These are phyloP conservation scores for Drosophila kuntzei DNA, from an alignment of 2,888 invertebrate genomes.

Conservation along the genomic window DNA sequence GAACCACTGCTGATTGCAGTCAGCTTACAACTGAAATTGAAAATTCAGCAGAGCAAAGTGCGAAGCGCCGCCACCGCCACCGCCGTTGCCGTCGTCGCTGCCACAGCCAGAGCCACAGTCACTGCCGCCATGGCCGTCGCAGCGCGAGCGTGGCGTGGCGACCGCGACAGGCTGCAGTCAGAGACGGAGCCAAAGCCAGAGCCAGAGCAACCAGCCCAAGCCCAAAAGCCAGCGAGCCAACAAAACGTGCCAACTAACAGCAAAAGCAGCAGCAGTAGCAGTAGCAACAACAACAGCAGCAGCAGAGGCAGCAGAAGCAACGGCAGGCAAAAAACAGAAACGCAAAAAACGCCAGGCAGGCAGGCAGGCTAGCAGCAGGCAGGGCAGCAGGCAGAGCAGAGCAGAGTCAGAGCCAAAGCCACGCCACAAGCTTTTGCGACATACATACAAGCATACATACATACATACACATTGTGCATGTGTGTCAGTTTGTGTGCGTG, in stretches of 20 bases:
- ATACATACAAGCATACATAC: slow-evolving; percentile 19
- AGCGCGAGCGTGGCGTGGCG: slow-evolving; percentile 55
- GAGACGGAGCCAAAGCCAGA: slow-evolving; percentile 37
- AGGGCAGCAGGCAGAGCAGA: slow-evolving; percentile 55
- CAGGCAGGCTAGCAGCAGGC: slow-evolving; percentile 30
- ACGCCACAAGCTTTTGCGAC: slow-evolving; percentile 77
- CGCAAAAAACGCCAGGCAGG: slow-evolving; percentile 75
- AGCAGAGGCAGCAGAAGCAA: slow-evolving; percentile 46
- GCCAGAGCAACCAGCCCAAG: slow-evolving; percentile 58
- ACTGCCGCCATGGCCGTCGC: slow-evolving; percentile 48
- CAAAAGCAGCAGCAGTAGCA: slow-evolving; percentile 57
- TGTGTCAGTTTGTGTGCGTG: slow-evolving; percentile 35
- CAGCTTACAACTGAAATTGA: slow-evolving; percentile 85
- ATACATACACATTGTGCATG: slow-evolving; percentile 28
- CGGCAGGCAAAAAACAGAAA: slow-evolving; percentile 72
- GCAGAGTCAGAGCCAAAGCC: slow-evolving; percentile 67
- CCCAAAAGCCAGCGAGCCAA: slow-evolving; percentile 74
- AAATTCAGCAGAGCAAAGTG: slow-evolving; percentile 84
- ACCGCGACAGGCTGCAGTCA: slow-evolving; percentile 67
- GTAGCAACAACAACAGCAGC: slow-evolving; percentile 50
- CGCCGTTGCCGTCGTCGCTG: slow-evolving; percentile 39
- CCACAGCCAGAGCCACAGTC: slow-evolving; percentile 38
- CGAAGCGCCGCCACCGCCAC: slow-evolving; percentile 77
- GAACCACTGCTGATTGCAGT: slow-evolving; percentile 84
- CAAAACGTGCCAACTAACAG: slow-evolving; percentile 76